Conservation (phyloP, 2,888 invertebrate species). For the Callimorpha dominula region DNA sequence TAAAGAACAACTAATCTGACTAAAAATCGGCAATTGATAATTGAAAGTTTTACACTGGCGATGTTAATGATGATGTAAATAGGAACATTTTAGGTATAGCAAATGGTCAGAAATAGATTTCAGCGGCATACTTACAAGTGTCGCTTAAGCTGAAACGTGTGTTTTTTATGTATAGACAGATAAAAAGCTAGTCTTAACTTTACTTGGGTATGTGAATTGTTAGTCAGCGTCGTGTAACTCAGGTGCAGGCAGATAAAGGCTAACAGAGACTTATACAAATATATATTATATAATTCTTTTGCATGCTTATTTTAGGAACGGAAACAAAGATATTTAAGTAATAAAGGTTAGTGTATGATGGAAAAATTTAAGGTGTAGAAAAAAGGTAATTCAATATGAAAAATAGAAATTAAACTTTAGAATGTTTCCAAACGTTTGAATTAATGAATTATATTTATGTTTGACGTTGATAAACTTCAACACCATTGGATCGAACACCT, state of each 20-base stretch:
- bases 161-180: neutral
- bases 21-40: too few relatives aligned
- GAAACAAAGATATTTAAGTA: constrained; percentile 9
- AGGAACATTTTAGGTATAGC: too few relatives aligned
- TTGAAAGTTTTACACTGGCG: too few relatives aligned
- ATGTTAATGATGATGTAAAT: too few relatives aligned
- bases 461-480: too few relatives aligned
- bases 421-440: neutral
- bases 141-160: constrained; percentile 7
- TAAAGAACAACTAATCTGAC: too few relatives aligned
- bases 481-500: too few relatives aligned
- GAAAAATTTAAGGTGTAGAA: constrained; percentile 1
- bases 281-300: constrained; percentile 12
- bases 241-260: constrained; percentile 67
- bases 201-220: constrained; percentile 34
- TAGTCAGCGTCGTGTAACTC: constrained; percentile 62
- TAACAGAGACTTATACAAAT: constrained; percentile 39
- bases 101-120: constrained; percentile 21
- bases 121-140: constrained; percentile 26
- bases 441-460: too few relatives aligned
- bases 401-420: neutral
- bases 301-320: constrained; percentile 34
- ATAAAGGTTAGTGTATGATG: constrained; percentile 10
- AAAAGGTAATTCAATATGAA: neutral
- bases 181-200: constrained; percentile 12